phyloP scores from a whole-genome alignment of 2,797 vertebrate genomes.

The Myotis vivesi region DNA sequence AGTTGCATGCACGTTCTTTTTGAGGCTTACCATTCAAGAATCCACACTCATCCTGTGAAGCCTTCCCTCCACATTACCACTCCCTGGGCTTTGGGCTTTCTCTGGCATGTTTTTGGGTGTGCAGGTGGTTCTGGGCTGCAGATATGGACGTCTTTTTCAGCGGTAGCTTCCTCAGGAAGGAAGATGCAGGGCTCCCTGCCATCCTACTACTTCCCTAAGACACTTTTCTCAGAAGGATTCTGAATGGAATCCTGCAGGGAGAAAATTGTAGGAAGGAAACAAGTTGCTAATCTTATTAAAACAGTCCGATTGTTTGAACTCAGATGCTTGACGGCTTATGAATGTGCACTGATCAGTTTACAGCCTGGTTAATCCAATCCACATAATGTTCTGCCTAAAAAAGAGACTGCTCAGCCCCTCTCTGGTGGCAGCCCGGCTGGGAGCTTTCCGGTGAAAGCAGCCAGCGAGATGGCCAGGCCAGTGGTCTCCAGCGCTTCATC shows the following conservation, averaged over 20 bases:
- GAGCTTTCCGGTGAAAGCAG: slow-evolving; percentile 46
- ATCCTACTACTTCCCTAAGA: neutral
- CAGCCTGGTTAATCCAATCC: slow-evolving; percentile 64
- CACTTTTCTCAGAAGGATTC: slow-evolving; percentile 20
- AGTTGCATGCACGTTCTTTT: neutral
- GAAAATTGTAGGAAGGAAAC: slow-evolving; percentile 33
- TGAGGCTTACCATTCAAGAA: neutral
- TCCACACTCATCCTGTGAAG: neutral
- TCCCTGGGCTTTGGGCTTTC: neutral
- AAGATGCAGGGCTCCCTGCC: neutral
- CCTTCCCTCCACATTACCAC: neutral
- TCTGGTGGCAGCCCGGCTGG: slow-evolving; percentile 10
- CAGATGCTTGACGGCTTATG: slow-evolving; percentile 52
- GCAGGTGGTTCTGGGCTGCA: neutral
- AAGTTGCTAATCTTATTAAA: slow-evolving; percentile 72
- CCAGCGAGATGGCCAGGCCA: neutral
- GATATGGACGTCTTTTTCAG: neutral
- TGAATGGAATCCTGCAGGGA: slow-evolving; percentile 60
- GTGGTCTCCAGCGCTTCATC: neutral
- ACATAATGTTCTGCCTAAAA: slow-evolving; percentile 54
- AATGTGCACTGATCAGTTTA: slow-evolving; percentile 62
- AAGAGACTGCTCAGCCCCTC: neutral
- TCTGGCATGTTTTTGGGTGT: neutral
- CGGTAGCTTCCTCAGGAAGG: slow-evolving; percentile 16
- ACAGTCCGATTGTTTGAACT: slow-evolving; percentile 60